phyloP scores from a whole-genome alignment of 2,888 invertebrate species.

The Augochlorella aurata region DNA sequence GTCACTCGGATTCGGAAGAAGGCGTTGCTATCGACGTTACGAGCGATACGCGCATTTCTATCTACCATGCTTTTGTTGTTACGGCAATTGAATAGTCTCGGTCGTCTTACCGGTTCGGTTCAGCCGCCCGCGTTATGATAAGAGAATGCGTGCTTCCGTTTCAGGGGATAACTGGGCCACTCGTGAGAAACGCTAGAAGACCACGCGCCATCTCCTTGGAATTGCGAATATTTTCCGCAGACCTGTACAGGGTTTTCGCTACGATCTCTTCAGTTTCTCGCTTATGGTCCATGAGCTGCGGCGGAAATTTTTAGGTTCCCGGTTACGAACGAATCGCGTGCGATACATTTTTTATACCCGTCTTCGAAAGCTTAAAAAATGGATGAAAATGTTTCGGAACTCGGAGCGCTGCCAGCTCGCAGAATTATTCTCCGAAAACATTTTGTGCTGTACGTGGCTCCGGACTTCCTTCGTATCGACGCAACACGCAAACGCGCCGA shows the following conservation, averaged over 20 bases:
- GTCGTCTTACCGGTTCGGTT: constrained; percentile 40
- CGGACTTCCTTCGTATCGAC: too few relatives aligned
- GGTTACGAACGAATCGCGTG: background rate
- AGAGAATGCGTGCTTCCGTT: constrained; percentile 62
- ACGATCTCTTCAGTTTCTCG: background rate
- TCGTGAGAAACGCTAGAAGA: constrained; percentile 38
- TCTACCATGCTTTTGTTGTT: constrained; percentile 4
- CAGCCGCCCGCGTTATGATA: constrained; percentile 40
- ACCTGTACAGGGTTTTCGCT: constrained; percentile 8
- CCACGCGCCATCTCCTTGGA: constrained; percentile 38
- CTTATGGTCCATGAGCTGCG: background rate
- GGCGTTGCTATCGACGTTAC: background rate
- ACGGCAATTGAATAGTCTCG: constrained; percentile 33
- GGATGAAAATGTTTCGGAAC: too few relatives aligned
- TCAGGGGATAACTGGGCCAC: constrained; percentile 70
- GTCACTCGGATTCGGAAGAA: too few relatives aligned
- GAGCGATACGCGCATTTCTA: background rate
- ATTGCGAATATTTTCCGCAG: constrained; percentile 52
- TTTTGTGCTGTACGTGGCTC: too few relatives aligned
- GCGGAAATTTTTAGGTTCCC: background rate
- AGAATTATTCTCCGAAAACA: too few relatives aligned
- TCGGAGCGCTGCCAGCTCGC: too few relatives aligned
- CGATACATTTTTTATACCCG: background rate
- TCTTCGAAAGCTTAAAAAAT: too few relatives aligned
- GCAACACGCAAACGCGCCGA: too few relatives aligned